Conservation (phyloP, 2,113 vertebrate genomes). For the Redunca redunca region DNA sequence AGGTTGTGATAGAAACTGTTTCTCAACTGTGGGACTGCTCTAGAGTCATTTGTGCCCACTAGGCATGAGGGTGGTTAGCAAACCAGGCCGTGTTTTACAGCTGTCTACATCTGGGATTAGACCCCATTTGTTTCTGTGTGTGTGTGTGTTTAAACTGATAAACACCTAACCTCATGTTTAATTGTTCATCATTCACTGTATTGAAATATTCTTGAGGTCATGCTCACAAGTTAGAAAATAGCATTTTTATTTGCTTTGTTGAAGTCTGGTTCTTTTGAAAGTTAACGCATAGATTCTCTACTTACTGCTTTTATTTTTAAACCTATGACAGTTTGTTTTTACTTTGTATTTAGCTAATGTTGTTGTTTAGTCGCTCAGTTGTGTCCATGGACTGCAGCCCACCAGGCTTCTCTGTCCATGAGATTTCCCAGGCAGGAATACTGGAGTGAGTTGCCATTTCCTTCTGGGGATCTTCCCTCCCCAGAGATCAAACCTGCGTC, state of each 20-base stretch:
- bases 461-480: neutral
- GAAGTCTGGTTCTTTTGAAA: neutral
- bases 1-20: neutral
- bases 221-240: neutral
- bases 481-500: fast-evolving
- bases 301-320: neutral
- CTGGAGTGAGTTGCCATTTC: neutral
- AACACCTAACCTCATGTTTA: neutral
- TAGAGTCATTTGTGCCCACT: neutral
- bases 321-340: neutral
- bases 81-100: neutral
- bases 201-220: neutral
- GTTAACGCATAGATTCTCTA: neutral
- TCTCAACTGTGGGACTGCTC: neutral
- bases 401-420: neutral
- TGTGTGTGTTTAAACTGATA: neutral
- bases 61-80: neutral
- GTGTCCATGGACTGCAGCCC: neutral
- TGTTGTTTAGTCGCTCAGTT: neutral
- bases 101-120: neutral
- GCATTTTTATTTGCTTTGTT: slow-evolving; percentile 26
- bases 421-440: neutral
- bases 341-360: slow-evolving; percentile 2
- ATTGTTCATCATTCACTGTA: neutral
- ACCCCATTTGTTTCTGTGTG: neutral